phyloP scores from a whole-genome alignment of 1,140 invertebrate genomes.

The Frieseomelitta varia region DNA sequence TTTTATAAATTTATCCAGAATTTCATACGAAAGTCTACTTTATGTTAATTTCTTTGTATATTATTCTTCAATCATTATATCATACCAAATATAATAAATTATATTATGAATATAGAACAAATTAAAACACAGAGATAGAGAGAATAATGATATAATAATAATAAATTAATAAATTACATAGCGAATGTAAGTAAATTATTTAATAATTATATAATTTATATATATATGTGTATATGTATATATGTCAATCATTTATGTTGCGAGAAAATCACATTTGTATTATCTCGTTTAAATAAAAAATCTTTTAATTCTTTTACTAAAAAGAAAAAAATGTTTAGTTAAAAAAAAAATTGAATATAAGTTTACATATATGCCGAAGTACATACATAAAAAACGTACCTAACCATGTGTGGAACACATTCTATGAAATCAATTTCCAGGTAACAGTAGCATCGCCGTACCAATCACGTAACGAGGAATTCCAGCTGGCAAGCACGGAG shows the following conservation, averaged over 20 bases:
- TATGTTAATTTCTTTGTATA: background rate
- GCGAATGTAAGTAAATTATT: too few relatives aligned
- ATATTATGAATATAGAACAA: too few relatives aligned
- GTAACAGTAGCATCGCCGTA: background rate
- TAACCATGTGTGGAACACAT: background rate
- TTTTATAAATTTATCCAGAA: background rate
- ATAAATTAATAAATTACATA: too few relatives aligned
- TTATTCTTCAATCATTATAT: background rate
- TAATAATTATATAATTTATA: too few relatives aligned
- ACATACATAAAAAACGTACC: background rate
- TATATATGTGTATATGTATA: too few relatives aligned
- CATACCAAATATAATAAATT: too few relatives aligned
- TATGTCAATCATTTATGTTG: too few relatives aligned
- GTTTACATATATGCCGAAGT: background rate
- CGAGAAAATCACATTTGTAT: background rate
- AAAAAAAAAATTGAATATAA: background rate
- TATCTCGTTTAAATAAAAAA: background rate
- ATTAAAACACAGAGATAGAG: too few relatives aligned
- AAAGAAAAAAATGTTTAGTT: background rate
- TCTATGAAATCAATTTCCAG: slow-evolving; percentile 16
- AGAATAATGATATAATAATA: too few relatives aligned
- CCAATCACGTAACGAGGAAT: background rate
- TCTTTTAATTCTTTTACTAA: too few relatives aligned
- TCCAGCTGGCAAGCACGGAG: too few relatives aligned
- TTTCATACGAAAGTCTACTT: background rate